Evolutionary conservation across 92 coral and sea anemone species (phyloP).

Genomic region (Zoanthus sociatus): DNA sequence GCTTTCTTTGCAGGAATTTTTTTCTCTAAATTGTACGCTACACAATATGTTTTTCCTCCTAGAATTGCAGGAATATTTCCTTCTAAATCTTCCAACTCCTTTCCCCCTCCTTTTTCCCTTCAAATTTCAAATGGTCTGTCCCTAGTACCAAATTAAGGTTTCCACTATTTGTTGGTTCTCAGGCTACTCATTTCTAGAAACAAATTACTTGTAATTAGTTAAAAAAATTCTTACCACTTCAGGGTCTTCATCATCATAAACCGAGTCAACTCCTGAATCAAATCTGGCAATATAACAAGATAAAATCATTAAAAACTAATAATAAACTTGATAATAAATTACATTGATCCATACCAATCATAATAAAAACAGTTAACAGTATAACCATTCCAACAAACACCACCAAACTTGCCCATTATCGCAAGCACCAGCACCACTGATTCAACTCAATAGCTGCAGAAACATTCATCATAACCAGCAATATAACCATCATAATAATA

Average conservation of each 20-base stretch:
- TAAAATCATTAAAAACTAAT: not conserved
- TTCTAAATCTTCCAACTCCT: too few species aligned
- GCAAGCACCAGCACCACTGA: not conserved
- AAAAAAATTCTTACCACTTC: slow-evolving; percentile 74
- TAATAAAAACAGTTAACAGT: not conserved
- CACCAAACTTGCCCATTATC: not conserved
- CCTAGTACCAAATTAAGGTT: too few species aligned
- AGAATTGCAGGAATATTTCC: too few species aligned
- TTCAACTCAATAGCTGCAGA: too few species aligned
- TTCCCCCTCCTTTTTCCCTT: too few species aligned
- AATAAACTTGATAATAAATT: not conserved
- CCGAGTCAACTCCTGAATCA: slow-evolving; percentile 99
- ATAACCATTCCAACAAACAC: not conserved
- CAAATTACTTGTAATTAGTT: not conserved
- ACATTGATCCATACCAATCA: not conserved
- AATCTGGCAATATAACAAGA: slow-evolving; percentile 70
- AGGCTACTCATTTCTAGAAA: not conserved
- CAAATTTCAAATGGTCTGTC: too few species aligned
- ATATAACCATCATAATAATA: too few species aligned
- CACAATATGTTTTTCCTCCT: too few species aligned
- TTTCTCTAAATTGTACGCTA: too few species aligned
- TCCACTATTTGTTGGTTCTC: too few species aligned
- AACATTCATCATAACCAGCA: too few species aligned
- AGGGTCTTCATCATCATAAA: slow-evolving; percentile 92
- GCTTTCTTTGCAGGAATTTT: too few species aligned